phyloP scores from a whole-genome alignment of 1,140 invertebrate species.

The Olivierus martensii region DNA sequence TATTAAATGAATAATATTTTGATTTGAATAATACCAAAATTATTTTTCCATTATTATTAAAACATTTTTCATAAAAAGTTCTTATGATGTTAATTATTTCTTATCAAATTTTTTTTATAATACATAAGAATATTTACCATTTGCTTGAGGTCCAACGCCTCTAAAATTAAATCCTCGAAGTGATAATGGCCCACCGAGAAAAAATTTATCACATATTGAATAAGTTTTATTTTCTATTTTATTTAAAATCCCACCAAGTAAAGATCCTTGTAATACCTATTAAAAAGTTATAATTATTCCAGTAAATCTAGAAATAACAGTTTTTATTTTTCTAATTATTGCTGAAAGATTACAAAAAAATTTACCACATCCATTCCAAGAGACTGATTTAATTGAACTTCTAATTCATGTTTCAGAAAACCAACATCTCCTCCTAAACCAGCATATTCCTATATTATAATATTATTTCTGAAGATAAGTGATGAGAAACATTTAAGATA shows the following conservation, averaged over 20 bases:
- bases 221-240: not conserved
- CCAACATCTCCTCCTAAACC: slow-evolving; percentile 74
- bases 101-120: too few relatives aligned
- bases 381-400: slow-evolving; percentile 57
- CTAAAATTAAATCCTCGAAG: slow-evolving; percentile 66
- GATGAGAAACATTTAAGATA: too few relatives aligned
- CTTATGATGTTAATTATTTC: too few relatives aligned
- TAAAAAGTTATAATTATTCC: too few relatives aligned
- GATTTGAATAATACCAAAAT: too few relatives aligned
- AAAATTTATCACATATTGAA: slow-evolving; percentile 50
- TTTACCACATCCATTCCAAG: slow-evolving; percentile 31
- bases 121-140: slow-evolving; percentile 29
- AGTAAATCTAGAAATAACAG: too few relatives aligned
- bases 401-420: slow-evolving; percentile 67
- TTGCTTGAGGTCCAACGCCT: slow-evolving; percentile 59
- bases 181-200: slow-evolving; percentile 68
- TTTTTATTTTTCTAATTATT: not conserved
- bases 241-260: slow-evolving; percentile 10
- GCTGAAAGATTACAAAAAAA: slow-evolving; percentile 24
- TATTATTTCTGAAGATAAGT: not conserved
- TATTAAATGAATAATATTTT: too few relatives aligned
- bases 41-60: too few relatives aligned
- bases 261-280: slow-evolving; percentile 34
- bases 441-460: slow-evolving; percentile 50
- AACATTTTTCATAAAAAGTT: too few relatives aligned